Percentiles rank a stretch among this genome's conserved stretches.
Conservation (phyloP, 2,888 invertebrate species). For the Esperia sulphurella region DNA sequence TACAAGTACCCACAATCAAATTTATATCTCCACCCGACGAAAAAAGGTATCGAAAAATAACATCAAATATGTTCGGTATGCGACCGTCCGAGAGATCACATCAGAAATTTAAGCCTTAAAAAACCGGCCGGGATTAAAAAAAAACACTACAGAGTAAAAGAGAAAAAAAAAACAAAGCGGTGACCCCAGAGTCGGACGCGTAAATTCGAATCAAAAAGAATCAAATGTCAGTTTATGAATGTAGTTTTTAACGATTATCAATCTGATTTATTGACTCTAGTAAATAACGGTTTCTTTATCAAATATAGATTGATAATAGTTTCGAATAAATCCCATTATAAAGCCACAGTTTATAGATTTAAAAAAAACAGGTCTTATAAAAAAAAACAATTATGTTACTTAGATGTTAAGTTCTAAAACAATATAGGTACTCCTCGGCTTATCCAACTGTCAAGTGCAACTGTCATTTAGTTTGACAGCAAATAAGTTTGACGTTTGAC, state of each 20-base stretch:
- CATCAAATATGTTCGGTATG: constrained; percentile 77
- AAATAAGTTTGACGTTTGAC: too few relatives aligned
- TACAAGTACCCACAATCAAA: constrained; percentile 47
- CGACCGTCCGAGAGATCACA: constrained; percentile 66
- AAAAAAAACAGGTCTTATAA: too few relatives aligned
- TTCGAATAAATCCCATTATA: too few relatives aligned
- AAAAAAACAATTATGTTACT: too few relatives aligned
- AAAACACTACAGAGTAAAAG: constrained; percentile 39
- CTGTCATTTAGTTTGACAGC: not conserved
- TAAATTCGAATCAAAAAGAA: constrained; percentile 73
- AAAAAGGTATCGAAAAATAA: constrained; percentile 50
- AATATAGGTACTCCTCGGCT: too few relatives aligned
- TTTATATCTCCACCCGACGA: constrained; percentile 54
- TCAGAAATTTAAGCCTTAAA: constrained; percentile 73
- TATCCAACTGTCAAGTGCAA: constrained; percentile 1
- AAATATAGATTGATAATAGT: too few relatives aligned
- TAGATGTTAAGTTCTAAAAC: not conserved
- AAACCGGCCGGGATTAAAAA: constrained; percentile 55
- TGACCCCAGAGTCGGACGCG: constrained; percentile 64
- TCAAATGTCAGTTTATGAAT: constrained; percentile 71
- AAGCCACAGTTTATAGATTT: too few relatives aligned
- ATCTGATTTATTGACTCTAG: constrained; percentile 25
- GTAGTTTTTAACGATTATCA: constrained; percentile 44
- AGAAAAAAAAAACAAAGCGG: constrained; percentile 27
- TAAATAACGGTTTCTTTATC: not conserved